Evolutionary conservation across 2,113 vertebrate species (phyloP), one percentile per base, ranked within the genome.

Genomic region (Odobenus rosmarus): DNA sequence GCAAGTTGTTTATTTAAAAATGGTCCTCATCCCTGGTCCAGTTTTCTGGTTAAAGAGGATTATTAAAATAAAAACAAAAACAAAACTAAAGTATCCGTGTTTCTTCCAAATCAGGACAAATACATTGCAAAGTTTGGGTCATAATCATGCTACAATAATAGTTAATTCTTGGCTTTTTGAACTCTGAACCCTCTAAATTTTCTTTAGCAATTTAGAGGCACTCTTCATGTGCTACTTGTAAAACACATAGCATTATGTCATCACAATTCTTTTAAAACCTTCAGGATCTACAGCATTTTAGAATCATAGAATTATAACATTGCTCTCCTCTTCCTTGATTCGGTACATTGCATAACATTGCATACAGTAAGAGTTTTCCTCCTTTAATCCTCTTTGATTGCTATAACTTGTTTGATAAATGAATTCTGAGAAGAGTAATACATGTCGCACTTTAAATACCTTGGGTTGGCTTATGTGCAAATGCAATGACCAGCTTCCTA

Each of bases 401-500:
- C 53, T 96, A n/a, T 90, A 88, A 96, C 13, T 94, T 7, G 36
- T 90, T 92, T 88, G 93, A 69, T 84, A 97, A 97, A 92, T 55
- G 28, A 97, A 94, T 96, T 77, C 96, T 88, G 88, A 97, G 23
- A 8, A 91, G 77, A 46, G 18, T 51, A 94, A 71, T 90, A 64
- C 26, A 26, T 5, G 21, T 96, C 21, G 53, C 80, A 87, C 13
- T 6, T 97, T 96, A 97, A 98, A 98, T 90, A 71, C 72, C 89
- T 97, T 42, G 82, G 15, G 21, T 86, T 67, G 77, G 79, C 82
- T 97, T 83, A 83, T 97, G 93, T 92, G 49, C 10, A 77, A 87
- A 98, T 94, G 64, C 55, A 96, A 93, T n/a, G 87, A 76, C 71
- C 67, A 96, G 72, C 61, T 96, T 97, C 79, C 72, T 71, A 84